Conservation (phyloP, 2,888 invertebrate genomes). For the Trachelus troglodyta region DNA sequence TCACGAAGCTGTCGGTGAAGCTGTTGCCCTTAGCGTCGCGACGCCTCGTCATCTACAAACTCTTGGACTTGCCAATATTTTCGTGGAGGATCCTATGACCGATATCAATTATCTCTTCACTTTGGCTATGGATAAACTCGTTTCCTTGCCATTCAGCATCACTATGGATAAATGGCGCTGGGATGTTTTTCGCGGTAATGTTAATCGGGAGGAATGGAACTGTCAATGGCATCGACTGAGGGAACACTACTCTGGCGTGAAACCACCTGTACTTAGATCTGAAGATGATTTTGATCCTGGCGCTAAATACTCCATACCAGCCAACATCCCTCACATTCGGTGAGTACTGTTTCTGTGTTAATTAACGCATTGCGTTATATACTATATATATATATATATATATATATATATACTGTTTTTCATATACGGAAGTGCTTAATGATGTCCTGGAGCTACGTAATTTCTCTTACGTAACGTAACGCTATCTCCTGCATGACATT, state of each 20-base stretch:
- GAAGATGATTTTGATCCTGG: conserved; percentile 94
- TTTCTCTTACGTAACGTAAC: neutral
- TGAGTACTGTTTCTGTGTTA: conserved; percentile 68
- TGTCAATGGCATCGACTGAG: conserved; percentile 90
- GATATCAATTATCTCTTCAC: conserved; percentile 88
- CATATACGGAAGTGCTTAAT: neutral
- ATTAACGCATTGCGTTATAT: neutral
- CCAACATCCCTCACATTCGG: conserved; percentile 91
- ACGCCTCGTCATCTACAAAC: conserved; percentile 88
- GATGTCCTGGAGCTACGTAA: neutral
- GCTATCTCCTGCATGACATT: neutral
- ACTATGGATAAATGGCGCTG: conserved; percentile 89
- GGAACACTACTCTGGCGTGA: conserved; percentile 86
- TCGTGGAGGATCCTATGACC: conserved; percentile 82
- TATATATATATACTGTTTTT: neutral
- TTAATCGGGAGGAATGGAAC: conserved; percentile 82
- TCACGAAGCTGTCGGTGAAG: conserved; percentile 93
- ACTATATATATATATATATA: neutral
- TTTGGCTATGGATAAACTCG: conserved; percentile 87
- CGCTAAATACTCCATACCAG: conserved; percentile 92
- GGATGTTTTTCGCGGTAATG: conserved; percentile 82
- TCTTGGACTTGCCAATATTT: conserved; percentile 83
- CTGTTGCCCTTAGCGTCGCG: conserved; percentile 85
- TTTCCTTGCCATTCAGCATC: conserved; percentile 85
- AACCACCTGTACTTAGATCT: conserved; percentile 85